Conservation (phyloP, 2,888 invertebrate genomes). For the Macaria liturata region DNA sequence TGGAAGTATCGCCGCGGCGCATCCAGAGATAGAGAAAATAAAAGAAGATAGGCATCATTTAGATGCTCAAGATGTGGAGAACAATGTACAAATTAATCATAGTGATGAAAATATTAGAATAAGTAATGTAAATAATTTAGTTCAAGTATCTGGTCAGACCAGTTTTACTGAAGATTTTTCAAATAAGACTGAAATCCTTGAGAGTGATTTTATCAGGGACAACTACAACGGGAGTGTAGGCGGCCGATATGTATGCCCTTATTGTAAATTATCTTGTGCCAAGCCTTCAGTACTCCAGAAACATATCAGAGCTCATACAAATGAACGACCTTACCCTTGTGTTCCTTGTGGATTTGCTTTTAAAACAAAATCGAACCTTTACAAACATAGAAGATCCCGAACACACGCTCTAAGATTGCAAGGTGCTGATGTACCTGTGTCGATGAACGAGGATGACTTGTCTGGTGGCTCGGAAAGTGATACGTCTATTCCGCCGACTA, state of each 20-base stretch:
- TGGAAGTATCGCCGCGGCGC: constrained; percentile 74
- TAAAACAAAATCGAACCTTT: constrained; percentile 96
- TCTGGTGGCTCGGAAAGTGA: constrained; percentile 85
- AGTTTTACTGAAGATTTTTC: constrained; percentile 80
- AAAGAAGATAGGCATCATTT: constrained; percentile 59
- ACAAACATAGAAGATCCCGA: constrained; percentile 93
- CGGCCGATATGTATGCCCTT: constrained; percentile 93
- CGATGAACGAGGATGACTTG: constrained; percentile 83
- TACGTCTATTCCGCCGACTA: constrained; percentile 69
- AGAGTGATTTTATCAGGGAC: constrained; percentile 79
- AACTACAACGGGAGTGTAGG: constrained; percentile 67
- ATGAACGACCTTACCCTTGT: constrained; percentile 96
- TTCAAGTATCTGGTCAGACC: constrained; percentile 80
- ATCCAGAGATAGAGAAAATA: constrained; percentile 76
- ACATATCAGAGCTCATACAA: constrained; percentile 96
- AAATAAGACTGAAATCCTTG: constrained; percentile 81
- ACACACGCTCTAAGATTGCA: constrained; percentile 87
- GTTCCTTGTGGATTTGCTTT: constrained; percentile 95
- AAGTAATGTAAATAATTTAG: constrained; percentile 77
- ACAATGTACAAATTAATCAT: constrained; percentile 82
- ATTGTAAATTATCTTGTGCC: constrained; percentile 94
- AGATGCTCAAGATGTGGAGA: constrained; percentile 56
- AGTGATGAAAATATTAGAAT: constrained; percentile 73
- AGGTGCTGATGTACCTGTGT: constrained; percentile 80
- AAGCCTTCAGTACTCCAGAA: constrained; percentile 97